Percentiles rank a stretch among this genome's conserved stretches.
Evolutionary conservation across 1,140 invertebrate genomes (phyloP).

Genomic region (Cheumatopsyche charites): DNA sequence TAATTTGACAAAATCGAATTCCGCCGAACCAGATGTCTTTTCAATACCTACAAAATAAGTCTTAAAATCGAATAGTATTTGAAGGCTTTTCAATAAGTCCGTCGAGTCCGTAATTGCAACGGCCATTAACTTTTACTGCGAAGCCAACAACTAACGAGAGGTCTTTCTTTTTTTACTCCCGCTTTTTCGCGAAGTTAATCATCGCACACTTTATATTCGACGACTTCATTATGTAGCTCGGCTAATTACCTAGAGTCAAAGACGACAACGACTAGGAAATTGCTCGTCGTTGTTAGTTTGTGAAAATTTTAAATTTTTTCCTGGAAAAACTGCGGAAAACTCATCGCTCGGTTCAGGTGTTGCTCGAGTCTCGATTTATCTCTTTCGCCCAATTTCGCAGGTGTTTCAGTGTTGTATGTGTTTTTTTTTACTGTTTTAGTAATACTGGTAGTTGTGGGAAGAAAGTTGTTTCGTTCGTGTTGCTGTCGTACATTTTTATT

Average conservation of each 20-base stretch:
- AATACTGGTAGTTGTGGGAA: not conserved
- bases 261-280: too few relatives aligned
- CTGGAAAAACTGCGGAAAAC: not conserved
- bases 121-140: not conserved
- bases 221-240: not conserved
- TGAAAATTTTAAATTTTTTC: not conserved
- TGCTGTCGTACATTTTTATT: too few relatives aligned
- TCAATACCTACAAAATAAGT: too few relatives aligned
- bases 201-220: not conserved
- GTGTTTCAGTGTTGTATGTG: conserved; percentile 11
- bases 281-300: too few relatives aligned
- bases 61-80: not conserved
- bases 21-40: too few relatives aligned
- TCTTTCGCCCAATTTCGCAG: conserved; percentile 39
- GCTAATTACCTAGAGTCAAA: not conserved
- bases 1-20: too few relatives aligned
- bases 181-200: conserved; percentile 2
- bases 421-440: too few relatives aligned
- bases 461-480: not conserved
- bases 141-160: not conserved
- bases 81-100: not conserved
- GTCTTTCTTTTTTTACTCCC: not conserved
- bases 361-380: conserved; percentile 31
- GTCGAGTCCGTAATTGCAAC: not conserved
- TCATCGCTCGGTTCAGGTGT: conserved; percentile 15